Evolutionary conservation across 2,797 vertebrate species (phyloP).

Genomic region (Scleropages formosus): DNA sequence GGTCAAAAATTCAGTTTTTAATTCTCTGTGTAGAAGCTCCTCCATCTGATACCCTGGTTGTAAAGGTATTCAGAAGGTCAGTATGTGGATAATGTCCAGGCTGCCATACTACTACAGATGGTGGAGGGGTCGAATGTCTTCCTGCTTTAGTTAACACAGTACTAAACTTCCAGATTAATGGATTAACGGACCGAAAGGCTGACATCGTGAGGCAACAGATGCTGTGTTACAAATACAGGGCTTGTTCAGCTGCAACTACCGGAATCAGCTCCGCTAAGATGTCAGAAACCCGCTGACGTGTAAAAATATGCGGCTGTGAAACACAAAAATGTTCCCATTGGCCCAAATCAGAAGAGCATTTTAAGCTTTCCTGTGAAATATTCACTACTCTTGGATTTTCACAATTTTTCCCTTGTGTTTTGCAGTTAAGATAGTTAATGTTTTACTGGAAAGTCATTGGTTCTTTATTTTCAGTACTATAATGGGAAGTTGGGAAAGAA

Average conservation of each 20-base stretch:
- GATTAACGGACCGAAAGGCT: background rate
- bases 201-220: background rate
- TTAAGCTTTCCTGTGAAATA: too few relatives aligned
- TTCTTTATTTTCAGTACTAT: too few relatives aligned
- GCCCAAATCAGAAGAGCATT: too few relatives aligned
- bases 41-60: slow-evolving; percentile 9
- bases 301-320: too few relatives aligned
- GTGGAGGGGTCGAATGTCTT: background rate
- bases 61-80: background rate
- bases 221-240: background rate
- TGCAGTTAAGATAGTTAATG: too few relatives aligned
- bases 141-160: slow-evolving; percentile 1
- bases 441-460: too few relatives aligned
- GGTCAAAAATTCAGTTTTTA: background rate
- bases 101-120: background rate
- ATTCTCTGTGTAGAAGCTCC: too few relatives aligned
- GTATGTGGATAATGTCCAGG: background rate
- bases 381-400: too few relatives aligned
- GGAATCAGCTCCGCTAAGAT: background rate
- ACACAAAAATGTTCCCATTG: too few relatives aligned
- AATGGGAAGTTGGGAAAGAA: too few relatives aligned
- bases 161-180: background rate
- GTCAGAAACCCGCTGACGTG: background rate
- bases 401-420: too few relatives aligned
- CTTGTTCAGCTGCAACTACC: background rate